These are phyloP conservation scores for Anarsia innoxiella DNA, from an alignment of 2,888 invertebrate genomes.

Conservation along the genomic window DNA sequence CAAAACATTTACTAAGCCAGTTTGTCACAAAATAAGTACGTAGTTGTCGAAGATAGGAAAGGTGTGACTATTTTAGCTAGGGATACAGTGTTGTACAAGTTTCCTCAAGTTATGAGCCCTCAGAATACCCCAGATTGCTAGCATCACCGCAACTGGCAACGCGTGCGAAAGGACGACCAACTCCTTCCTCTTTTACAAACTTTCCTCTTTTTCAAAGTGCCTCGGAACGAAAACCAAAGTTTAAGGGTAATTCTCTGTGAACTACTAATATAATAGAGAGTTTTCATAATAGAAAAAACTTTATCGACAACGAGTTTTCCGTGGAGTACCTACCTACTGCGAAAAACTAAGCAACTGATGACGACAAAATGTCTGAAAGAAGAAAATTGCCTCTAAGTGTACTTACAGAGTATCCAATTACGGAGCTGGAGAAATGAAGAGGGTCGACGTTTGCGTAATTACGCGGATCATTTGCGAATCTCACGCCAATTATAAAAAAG, in stretches of 20 bases:
- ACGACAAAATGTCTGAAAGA: no score
- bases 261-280: no score
- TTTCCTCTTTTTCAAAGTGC: slow-evolving; percentile 45
- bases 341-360: no score
- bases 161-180: slow-evolving; percentile 18
- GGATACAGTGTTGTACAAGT: slow-evolving; percentile 38
- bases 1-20: no score
- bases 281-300: not conserved
- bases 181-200: slow-evolving; percentile 30
- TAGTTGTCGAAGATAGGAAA: slow-evolving; percentile 16
- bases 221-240: slow-evolving; percentile 32
- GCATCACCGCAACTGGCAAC: slow-evolving; percentile 17
- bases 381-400: slow-evolving; percentile 29
- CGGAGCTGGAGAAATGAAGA: slow-evolving; percentile 58
- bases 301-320: not conserved
- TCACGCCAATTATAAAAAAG: slow-evolving; percentile 65
- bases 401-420: slow-evolving; percentile 53
- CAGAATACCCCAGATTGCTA: slow-evolving; percentile 47
- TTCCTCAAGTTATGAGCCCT: slow-evolving; percentile 45
- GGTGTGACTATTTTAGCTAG: slow-evolving; percentile 35
- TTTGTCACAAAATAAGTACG: slow-evolving; percentile 1
- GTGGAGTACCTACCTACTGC: slow-evolving; percentile 23
- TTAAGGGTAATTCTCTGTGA: no score
- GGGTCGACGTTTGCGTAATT: slow-evolving; percentile 72
- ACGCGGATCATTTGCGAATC: slow-evolving; percentile 70